Evolutionary conservation across 2,113 vertebrate genomes (phyloP).

Genomic region (Dipodomys merriami): DNA sequence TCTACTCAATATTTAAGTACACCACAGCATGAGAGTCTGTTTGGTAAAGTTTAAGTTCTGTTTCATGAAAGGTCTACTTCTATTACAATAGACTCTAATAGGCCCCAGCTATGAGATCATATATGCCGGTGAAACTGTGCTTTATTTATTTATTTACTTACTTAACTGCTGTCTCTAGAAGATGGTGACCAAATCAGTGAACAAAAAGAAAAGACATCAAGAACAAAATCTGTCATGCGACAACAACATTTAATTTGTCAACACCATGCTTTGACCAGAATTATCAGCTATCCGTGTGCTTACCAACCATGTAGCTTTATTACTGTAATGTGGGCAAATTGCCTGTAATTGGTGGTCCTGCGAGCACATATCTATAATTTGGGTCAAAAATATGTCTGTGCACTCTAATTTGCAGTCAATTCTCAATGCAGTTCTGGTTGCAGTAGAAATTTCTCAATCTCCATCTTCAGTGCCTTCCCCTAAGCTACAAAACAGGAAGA

Average conservation of each 20-base stretch:
- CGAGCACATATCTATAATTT: conserved; percentile 64
- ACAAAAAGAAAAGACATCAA: conserved; percentile 2
- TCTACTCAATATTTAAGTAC: neutral
- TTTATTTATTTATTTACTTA: neutral
- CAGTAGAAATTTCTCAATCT: conserved; percentile 2
- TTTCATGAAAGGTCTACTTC: neutral
- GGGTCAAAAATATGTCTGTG: conserved; percentile 65
- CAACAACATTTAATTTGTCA: conserved; percentile 56
- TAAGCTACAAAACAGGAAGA: neutral
- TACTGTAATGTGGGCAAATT: conserved; percentile 63
- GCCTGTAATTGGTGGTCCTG: conserved; percentile 45
- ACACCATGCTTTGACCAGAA: neutral
- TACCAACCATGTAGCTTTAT: conserved; percentile 63
- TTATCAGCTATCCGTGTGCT: conserved; percentile 33
- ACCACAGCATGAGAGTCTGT: neutral
- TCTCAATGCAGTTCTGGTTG: conserved; percentile 29
- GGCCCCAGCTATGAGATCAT: neutral
- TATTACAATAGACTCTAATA: neutral
- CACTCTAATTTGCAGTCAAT: conserved; percentile 65
- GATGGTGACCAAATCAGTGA: conserved; percentile 8
- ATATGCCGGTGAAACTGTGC: neutral
- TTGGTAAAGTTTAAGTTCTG: neutral
- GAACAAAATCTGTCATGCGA: conserved; percentile 7
- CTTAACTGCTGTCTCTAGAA: neutral
- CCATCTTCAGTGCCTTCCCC: neutral